phyloP scores from a whole-genome alignment of 2,888 invertebrate species.

The Fragum whitleyi region DNA sequence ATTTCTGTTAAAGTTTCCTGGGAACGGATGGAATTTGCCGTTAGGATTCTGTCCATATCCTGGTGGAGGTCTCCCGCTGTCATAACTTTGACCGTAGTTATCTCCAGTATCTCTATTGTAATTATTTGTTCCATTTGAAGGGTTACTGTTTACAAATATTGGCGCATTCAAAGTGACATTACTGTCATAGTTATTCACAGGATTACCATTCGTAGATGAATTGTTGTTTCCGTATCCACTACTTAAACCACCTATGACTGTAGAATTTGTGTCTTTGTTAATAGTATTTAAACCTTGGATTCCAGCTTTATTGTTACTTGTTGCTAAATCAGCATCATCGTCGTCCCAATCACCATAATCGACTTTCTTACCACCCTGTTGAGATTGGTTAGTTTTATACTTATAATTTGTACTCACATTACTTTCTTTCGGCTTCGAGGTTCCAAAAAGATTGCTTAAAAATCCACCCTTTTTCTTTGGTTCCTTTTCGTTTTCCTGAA shows the following conservation, averaged over 20 bases:
- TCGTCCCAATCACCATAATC: slow-evolving; percentile 51
- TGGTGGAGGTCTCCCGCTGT: slow-evolving; percentile 10
- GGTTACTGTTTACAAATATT: neutral
- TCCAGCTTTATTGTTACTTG: neutral
- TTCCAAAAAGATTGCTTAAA: slow-evolving; percentile 43
- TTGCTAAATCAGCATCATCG: neutral
- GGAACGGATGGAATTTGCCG: slow-evolving; percentile 18
- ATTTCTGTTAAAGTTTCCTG: slow-evolving; percentile 7
- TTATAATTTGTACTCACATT: slow-evolving; percentile 2
- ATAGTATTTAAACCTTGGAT: neutral
- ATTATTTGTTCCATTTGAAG: neutral
- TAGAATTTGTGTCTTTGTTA: neutral
- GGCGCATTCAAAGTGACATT: neutral
- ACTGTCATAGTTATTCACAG: neutral
- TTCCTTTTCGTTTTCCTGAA: neutral
- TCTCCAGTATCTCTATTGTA: neutral
- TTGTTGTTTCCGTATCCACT: neutral
- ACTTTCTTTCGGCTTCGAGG: slow-evolving; percentile 1
- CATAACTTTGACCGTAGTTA: too few species aligned
- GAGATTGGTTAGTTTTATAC: neutral
- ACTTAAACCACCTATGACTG: neutral
- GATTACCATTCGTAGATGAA: neutral
- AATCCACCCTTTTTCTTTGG: slow-evolving; percentile 44
- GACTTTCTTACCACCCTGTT: neutral
- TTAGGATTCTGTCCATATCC: slow-evolving; percentile 25